phyloP scores from a whole-genome alignment of 2,797 vertebrate genomes.

The Anguilla pacifica region DNA sequence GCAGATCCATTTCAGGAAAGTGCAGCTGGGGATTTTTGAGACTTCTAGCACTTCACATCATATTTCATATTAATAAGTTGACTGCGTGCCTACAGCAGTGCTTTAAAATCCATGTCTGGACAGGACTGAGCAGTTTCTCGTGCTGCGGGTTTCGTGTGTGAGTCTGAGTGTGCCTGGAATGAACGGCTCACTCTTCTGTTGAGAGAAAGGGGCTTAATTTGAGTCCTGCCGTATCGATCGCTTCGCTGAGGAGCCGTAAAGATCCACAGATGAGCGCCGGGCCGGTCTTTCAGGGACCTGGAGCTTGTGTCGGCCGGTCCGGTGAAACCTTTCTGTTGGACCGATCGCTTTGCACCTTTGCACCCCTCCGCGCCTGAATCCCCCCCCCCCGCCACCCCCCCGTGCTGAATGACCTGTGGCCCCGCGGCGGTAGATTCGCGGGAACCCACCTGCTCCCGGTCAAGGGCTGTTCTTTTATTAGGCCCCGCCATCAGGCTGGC shows the following conservation, averaged over 20 bases:
- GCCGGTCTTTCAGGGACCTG: not conserved
- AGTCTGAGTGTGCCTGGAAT: not conserved
- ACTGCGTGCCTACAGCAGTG: not conserved
- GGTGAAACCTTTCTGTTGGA: constrained; percentile 36
- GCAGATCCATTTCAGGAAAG: not conserved
- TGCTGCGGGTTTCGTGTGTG: not conserved
- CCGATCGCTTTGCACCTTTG: no score
- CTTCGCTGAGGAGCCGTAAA: not conserved
- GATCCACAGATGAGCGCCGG: not conserved
- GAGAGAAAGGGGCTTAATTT: not conserved
- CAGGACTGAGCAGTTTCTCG: not conserved
- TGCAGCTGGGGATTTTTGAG: not conserved
- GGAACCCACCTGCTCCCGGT: constrained; percentile 73
- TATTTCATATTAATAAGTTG: not conserved
- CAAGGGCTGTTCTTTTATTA: constrained; percentile 74
- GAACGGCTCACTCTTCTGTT: not conserved
- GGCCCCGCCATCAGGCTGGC: constrained; percentile 57
- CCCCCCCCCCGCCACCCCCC: not conserved
- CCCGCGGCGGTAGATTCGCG: constrained; percentile 51
- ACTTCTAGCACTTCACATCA: not conserved
- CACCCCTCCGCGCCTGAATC: no score
- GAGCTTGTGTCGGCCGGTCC: constrained; percentile 58
- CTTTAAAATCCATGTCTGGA: not conserved
- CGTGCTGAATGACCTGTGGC: not conserved
- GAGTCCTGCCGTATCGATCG: constrained; percentile 42